Percentiles rank a stretch among this genome's conserved stretches.
These are phyloP conservation scores for Crotalus tigris DNA, from an alignment of 2,113 vertebrate species.

Conservation along the genomic window DNA sequence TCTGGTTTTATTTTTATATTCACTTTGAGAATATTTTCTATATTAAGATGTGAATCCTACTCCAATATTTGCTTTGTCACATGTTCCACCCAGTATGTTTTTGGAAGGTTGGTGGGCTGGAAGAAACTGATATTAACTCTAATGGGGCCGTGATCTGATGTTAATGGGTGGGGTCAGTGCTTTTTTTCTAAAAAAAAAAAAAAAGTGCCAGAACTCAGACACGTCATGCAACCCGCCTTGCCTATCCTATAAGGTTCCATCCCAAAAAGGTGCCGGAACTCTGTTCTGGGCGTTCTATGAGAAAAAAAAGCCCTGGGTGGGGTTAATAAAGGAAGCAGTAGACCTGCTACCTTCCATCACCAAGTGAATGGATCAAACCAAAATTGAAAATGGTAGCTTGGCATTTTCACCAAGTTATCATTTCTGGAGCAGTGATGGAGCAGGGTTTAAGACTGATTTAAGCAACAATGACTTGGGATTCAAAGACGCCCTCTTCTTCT, in stretches of 20 bases:
- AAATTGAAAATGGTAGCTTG: constrained; percentile 63
- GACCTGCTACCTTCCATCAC: constrained; percentile 9
- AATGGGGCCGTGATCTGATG: constrained; percentile 57
- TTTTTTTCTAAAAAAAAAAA: too few species aligned
- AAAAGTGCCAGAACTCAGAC: too few species aligned
- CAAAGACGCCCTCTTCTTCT: constrained; percentile 56
- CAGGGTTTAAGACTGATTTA: constrained; percentile 71
- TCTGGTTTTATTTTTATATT: too few species aligned
- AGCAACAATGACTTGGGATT: constrained; percentile 54
- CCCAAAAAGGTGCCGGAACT: too few species aligned
- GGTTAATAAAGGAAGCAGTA: constrained; percentile 36
- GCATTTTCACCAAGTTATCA: constrained; percentile 63
- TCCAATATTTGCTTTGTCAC: too few species aligned
- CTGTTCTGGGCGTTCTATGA: too few species aligned
- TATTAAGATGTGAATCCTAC: too few species aligned
- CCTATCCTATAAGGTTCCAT: too few species aligned
- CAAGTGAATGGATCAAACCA: constrained; percentile 35
- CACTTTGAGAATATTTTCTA: too few species aligned
- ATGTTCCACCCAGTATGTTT: neutral
- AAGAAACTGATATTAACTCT: constrained; percentile 53
- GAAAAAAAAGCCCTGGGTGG: neutral
- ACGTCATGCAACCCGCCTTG: too few species aligned
- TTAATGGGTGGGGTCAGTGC: constrained; percentile 14
- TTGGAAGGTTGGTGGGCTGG: constrained; percentile 49
- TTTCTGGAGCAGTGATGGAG: constrained; percentile 66